phyloP scores from a whole-genome alignment of 1,140 invertebrate species.

The Oreohelix idahoensis region DNA sequence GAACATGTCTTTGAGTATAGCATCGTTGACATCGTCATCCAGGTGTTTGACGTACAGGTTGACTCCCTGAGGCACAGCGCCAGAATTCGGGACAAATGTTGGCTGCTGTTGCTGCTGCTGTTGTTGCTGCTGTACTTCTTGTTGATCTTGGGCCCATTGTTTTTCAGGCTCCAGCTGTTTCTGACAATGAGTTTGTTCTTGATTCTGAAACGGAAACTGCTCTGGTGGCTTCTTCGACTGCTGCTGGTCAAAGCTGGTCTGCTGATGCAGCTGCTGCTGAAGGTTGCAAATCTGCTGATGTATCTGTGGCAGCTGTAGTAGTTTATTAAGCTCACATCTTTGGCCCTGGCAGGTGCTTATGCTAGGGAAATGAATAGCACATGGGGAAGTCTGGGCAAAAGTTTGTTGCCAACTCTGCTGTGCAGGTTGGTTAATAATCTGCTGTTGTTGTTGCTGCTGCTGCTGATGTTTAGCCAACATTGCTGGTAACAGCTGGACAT shows the following conservation, averaged over 20 bases:
- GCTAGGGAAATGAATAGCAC: neutral
- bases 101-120: neutral
- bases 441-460: neutral
- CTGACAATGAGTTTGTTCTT: neutral
- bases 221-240: neutral
- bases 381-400: neutral
- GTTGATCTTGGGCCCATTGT: neutral
- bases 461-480: neutral
- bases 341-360: neutral
- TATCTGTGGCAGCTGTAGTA: constrained; percentile 3
- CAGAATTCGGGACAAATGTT: neutral
- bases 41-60: constrained; percentile 42
- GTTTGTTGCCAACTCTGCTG: neutral
- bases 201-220: neutral
- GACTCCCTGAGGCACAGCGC: constrained; percentile 2
- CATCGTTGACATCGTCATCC: constrained; percentile 33
- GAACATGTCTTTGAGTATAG: constrained; percentile 30
- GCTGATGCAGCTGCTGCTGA: constrained; percentile 21
- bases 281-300: neutral
- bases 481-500: neutral
- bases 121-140: constrained; percentile 15
- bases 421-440: neutral
- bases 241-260: neutral
- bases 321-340: neutral
- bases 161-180: neutral